Conservation (phyloP, 2,113 vertebrate genomes). For the Etheostoma spectabile region DNA sequence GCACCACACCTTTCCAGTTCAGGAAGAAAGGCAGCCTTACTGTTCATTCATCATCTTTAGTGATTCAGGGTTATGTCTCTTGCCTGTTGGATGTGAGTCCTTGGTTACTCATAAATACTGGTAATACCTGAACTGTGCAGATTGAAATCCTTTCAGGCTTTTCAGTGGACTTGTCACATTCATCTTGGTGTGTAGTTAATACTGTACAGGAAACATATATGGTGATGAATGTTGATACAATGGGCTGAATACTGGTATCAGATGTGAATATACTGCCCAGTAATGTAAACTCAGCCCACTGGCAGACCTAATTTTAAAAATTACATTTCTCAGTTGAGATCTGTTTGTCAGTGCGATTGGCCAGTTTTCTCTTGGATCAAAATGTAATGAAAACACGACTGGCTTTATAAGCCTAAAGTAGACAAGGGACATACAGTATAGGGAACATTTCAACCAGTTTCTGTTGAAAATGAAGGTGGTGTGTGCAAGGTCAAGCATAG, state of each 20-base stretch:
- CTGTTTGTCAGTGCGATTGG: not conserved
- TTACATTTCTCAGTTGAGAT: not conserved
- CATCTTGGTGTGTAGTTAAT: slow-evolving; percentile 33
- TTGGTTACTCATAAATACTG: slow-evolving; percentile 48
- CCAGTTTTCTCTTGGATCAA: not conserved
- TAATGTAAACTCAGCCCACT: not conserved
- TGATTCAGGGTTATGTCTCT: slow-evolving; percentile 51
- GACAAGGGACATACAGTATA: not conserved
- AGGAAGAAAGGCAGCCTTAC: not conserved
- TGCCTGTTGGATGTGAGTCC: slow-evolving; percentile 22
- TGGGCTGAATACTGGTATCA: slow-evolving; percentile 10
- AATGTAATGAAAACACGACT: not conserved
- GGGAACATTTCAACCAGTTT: not conserved
- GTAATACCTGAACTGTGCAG: slow-evolving; percentile 15
- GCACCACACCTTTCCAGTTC: slow-evolving; percentile 31
- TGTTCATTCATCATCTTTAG: slow-evolving; percentile 50
- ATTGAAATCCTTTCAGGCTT: slow-evolving; percentile 36
- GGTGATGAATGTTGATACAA: slow-evolving; percentile 24
- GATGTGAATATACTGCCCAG: slow-evolving; percentile 3
- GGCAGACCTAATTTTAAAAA: not conserved
- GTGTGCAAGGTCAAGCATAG: not conserved
- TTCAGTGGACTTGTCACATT: slow-evolving; percentile 34
- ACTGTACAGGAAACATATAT: slow-evolving; percentile 16
- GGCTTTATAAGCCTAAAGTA: not conserved
- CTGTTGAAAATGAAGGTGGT: not conserved